Conservation (phyloP, 2,888 invertebrate species). For the Falcaria lacertinaria region DNA sequence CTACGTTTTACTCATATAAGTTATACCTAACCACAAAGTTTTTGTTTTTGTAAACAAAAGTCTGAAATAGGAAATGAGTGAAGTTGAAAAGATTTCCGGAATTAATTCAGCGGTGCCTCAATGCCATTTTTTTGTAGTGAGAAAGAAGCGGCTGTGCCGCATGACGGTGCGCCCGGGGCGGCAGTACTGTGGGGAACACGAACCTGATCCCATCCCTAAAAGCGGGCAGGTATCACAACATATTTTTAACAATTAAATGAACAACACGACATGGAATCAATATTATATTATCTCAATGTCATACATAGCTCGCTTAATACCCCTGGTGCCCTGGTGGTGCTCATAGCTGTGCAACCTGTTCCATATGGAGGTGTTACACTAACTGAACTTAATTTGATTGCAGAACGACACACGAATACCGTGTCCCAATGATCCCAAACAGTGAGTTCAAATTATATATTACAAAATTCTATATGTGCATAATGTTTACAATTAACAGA, state of each 20-base stretch:
- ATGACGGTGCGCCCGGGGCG: conserved; percentile 86
- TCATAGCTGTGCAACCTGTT: neutral
- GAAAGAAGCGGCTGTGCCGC: conserved; percentile 87
- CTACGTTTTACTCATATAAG: no score
- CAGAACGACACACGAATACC: conserved; percentile 77
- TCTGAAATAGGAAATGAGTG: neutral
- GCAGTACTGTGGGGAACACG: conserved; percentile 87
- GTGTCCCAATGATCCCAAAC: conserved; percentile 87
- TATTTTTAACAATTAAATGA: no score
- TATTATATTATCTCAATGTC: conserved; percentile 2
- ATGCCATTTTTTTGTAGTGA: conserved; percentile 82
- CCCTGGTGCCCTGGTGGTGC: neutral
- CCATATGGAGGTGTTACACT: no score
- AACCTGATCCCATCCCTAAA: conserved; percentile 48
- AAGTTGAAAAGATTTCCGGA: conserved; percentile 4
- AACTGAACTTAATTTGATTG: conserved; percentile 21
- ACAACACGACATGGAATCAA: no score
- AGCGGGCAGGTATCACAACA: conserved; percentile 48
- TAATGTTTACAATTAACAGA: no score
- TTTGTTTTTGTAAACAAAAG: conserved; percentile 7
- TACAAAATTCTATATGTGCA: no score
- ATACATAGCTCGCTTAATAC: neutral
- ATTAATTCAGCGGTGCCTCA: conserved; percentile 34
- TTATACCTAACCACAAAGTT: neutral
- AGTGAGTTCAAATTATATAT: no score